Base-by-base conservation (phyloP, 2,888 invertebrate genomes). In the Phalera bucephala region DNA sequence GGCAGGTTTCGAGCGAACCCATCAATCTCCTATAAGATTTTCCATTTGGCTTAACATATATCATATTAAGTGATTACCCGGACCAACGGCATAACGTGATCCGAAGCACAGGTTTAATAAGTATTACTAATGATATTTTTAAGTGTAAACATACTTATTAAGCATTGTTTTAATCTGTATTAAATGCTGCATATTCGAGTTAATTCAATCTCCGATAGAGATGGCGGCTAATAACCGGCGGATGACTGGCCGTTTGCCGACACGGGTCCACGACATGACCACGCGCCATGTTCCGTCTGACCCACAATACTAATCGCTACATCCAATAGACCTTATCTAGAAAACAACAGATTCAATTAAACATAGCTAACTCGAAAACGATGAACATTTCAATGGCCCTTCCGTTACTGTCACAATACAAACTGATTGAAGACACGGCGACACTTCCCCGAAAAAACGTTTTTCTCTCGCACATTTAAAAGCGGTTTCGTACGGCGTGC, bases 131-230 rank as follows among this genome's bases (percentile, higher is more conserved):
- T n/a, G n/a, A n/a, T n/a, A n/a, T n/a, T n/a, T n/a, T n/a, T n/a
- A n/a, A n/a, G n/a, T n/a, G n/a, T n/a, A n/a, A n/a, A n/a, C n/a
- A n/a, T n/a, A n/a, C 8, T 8, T 5, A 28, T 33, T 11, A 40
- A 41, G 37, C 65, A 75, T 80, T 83, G 81, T 83, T 79, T 75
- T 67, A 75, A 69, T 72, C 69, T 60, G 68, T 80, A 81, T 77
- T 79, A 77, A 76, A 72, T 68, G 71, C 64, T 68, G 65, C 66
- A 73, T 75, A 77, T 77, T 67, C 54, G 64, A 77, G 77, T 69
- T 88, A 87, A 87, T 88, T 88, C 77, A 87, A 87, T 88, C 77
- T 75, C 59, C 54, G 57, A 66, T 64, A 64, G 77, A 75, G 79
- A 76, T 14, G 67, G 50, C 72, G 58, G 72, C 72, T 87, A 87